These are phyloP conservation scores for Drosophila lacteicornis DNA, from an alignment of 1,140 invertebrate genomes.

Conservation along the genomic window DNA sequence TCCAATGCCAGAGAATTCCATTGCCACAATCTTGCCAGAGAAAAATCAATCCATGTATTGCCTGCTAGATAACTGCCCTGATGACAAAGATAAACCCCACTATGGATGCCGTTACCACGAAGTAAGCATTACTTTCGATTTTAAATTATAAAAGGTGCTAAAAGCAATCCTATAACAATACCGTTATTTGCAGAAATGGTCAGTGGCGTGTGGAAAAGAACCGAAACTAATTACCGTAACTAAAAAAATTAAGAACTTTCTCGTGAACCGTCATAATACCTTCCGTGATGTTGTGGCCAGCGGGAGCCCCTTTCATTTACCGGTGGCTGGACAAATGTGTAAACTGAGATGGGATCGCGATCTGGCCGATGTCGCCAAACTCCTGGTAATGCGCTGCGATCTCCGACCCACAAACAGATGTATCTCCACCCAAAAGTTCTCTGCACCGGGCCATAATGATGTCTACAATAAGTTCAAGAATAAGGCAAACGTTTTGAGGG, in stretches of 20 bases:
- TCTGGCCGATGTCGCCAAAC: neutral
- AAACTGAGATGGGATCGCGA: too few species aligned
- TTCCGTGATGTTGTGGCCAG: too few species aligned
- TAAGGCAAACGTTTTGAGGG: neutral
- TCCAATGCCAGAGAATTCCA: neutral
- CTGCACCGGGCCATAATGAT: neutral
- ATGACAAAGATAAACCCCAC: neutral
- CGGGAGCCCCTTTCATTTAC: too few species aligned
- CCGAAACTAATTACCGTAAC: neutral
- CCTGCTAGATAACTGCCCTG: constrained; percentile 1
- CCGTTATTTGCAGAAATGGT: neutral
- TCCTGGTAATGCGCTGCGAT: constrained; percentile 8
- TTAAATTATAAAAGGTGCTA: too few species aligned
- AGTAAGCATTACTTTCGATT: too few species aligned
- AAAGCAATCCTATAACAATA: neutral
- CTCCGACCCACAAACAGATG: neutral
- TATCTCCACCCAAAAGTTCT: neutral
- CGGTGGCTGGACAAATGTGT: too few species aligned
- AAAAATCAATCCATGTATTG: neutral
- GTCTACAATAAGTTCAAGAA: constrained; percentile 4
- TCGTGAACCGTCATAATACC: neutral
- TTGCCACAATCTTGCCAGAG: neutral
- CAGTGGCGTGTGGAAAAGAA: neutral
- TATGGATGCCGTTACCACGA: too few species aligned
- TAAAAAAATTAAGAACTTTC: neutral